A percentile compares a stretch with the other conserved stretches of the same genome.
Conservation (phyloP, 2,113 vertebrate genomes). For the Chlorocebus sabaeus region DNA sequence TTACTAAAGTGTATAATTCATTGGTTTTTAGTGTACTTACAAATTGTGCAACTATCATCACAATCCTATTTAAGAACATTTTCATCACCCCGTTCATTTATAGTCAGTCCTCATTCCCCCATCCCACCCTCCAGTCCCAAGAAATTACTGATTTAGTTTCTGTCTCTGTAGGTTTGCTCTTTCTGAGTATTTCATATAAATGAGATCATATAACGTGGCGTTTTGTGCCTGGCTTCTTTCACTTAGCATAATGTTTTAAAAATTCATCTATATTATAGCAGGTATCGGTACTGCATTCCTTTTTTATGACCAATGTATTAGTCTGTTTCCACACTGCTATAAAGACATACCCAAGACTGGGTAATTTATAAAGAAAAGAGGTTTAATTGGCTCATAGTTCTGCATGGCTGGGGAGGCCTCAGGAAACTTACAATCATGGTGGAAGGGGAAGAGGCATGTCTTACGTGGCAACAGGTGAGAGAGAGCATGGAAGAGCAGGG, state of each 20-base stretch:
- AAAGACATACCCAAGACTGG: too few species aligned
- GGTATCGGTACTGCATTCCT: background rate
- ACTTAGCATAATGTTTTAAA: background rate
- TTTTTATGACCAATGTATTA: background rate
- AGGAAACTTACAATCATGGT: too few species aligned
- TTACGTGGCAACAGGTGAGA: too few species aligned
- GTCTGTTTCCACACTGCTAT: too few species aligned
- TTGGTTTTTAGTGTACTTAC: background rate
- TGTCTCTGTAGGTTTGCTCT: background rate
- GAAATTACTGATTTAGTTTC: background rate
- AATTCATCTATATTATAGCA: background rate
- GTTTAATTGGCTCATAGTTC: too few species aligned
- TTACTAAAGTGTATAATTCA: background rate
- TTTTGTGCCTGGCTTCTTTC: background rate
- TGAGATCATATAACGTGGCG: background rate
- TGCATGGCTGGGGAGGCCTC: too few species aligned
- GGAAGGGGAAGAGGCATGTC: too few species aligned
- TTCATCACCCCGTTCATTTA: background rate
- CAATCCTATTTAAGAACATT: background rate
- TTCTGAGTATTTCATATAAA: background rate
- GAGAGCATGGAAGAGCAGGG: too few species aligned
- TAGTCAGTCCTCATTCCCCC: background rate
- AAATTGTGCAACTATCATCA: background rate
- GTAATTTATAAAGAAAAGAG: too few species aligned
- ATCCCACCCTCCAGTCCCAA: background rate